Conservation (phyloP, 1,140 invertebrate species). For the Macrobrachium rosenbergii region DNA sequence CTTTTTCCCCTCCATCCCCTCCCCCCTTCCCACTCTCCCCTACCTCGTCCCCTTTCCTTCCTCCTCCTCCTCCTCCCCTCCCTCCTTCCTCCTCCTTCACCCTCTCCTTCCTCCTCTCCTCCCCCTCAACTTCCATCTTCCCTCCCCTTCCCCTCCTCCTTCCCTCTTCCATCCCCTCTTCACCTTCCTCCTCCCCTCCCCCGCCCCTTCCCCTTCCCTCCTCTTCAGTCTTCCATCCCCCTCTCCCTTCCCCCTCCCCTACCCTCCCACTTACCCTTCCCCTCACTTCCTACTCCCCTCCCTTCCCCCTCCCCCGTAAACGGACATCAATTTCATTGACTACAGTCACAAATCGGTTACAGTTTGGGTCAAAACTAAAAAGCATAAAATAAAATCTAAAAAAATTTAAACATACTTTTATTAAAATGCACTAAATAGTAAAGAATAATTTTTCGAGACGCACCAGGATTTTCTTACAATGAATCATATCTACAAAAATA, state of each 20-base stretch:
- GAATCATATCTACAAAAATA: too few species aligned
- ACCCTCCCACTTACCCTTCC: not conserved
- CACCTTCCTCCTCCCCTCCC: conserved; percentile 8
- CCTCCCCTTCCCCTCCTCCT: not conserved
- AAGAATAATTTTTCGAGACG: too few species aligned
- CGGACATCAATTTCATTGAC: too few species aligned
- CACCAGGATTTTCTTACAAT: too few species aligned
- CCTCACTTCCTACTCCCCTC: not conserved
- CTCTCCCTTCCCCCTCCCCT: not conserved
- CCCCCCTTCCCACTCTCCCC: not conserved
- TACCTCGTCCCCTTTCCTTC: not conserved
- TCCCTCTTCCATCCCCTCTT: not conserved
- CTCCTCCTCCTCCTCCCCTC: not conserved
- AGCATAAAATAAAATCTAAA: too few species aligned
- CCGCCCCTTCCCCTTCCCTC: not conserved
- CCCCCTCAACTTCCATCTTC: not conserved
- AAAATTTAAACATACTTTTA: too few species aligned
- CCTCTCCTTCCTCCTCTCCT: not conserved
- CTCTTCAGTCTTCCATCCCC: too few species aligned
- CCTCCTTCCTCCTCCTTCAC: not conserved
- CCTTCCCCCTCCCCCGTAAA: too few species aligned
- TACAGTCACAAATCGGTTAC: too few species aligned
- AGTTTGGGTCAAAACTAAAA: too few species aligned
- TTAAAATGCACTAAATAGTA: too few species aligned
- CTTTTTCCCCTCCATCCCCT: not conserved